Base-by-base conservation (phyloP, 2,797 vertebrate genomes). In the Mareca penelope region DNA sequence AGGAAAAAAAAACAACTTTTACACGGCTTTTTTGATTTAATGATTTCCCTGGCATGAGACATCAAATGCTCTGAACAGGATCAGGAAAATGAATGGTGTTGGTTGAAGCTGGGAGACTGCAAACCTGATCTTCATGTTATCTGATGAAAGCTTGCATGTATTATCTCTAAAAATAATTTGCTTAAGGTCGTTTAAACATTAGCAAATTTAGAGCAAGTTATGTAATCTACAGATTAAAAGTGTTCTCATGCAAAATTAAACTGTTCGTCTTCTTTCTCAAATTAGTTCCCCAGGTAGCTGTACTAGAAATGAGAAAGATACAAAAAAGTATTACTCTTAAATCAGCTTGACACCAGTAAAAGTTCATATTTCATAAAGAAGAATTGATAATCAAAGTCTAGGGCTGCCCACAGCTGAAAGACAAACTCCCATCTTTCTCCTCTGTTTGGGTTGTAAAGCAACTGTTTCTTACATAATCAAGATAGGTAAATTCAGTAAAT, bases 171-270 rank as follows among this genome's bases (percentile, higher is more conserved):
- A 91, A 86, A 81, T 76, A 81, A 86, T 76, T 90, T 91, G 10
- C 29, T 86, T 56, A 70, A 68, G 40, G 57, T 72, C 1, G 70
- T 70, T 91, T 71, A 83, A 88, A 71, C 15, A 37, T 72, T 63
- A 70, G 46, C 24, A 94, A 85, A 81, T 92, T 67, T 56, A 87
- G 59, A 28, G 6, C 53, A 69, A 69, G 63, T 82, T 82, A 70
- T 0, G 0, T 76, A 84, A 86, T 48, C 17, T 81, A 72, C 18
- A 42, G 75, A 82, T 48, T 53, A 42, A 78, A 80, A 56, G 40
- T 21, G 56, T 77, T 87, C 69, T 91, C 73, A 69, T 86, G 52
- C 22, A 88, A 93, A 91, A 88, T 96, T 63, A 40, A 95, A 76
- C 6, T 40, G 29, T 76, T 91, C 48, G 0, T 0, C 65, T 75